Conservation (phyloP, 2,113 vertebrate genomes). For the Melospiza melodia region DNA sequence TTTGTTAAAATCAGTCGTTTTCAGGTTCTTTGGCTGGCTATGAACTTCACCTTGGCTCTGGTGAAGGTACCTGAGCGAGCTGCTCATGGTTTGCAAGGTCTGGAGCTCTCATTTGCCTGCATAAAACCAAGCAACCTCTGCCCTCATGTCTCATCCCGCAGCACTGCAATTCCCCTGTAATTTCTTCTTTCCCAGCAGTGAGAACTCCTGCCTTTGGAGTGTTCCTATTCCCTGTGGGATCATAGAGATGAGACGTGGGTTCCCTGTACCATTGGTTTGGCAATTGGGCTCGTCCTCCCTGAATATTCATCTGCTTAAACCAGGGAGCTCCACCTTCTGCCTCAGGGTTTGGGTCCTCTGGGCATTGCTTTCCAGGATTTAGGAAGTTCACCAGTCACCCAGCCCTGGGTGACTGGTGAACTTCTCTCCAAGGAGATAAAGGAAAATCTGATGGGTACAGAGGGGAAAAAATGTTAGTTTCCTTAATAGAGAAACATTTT, state of each 20-base stretch:
- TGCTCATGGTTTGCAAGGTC: not conserved
- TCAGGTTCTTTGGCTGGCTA: not conserved
- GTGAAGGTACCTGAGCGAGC: not conserved
- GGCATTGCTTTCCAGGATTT: not conserved
- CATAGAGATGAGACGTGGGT: not conserved
- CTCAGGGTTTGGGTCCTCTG: not conserved
- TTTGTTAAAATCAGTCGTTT: not conserved
- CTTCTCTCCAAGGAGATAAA: not conserved
- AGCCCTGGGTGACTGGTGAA: not conserved
- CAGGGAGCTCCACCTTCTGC: not conserved
- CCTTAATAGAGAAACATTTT: not conserved
- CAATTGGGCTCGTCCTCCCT: not conserved
- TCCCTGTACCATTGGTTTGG: not conserved
- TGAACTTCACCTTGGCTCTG: not conserved
- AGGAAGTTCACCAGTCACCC: not conserved
- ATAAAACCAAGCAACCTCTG: accelerated
- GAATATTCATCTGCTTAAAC: not conserved
- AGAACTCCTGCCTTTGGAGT: not conserved
- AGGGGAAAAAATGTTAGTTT: not conserved
- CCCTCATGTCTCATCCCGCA: not conserved
- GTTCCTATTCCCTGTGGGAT: not conserved
- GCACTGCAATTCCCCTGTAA: not conserved
- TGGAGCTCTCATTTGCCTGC: not conserved
- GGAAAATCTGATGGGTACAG: not conserved
- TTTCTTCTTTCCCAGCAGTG: not conserved